Base-by-base conservation (phyloP, 1,140 invertebrate species). In the Calephelis virginiensis region DNA sequence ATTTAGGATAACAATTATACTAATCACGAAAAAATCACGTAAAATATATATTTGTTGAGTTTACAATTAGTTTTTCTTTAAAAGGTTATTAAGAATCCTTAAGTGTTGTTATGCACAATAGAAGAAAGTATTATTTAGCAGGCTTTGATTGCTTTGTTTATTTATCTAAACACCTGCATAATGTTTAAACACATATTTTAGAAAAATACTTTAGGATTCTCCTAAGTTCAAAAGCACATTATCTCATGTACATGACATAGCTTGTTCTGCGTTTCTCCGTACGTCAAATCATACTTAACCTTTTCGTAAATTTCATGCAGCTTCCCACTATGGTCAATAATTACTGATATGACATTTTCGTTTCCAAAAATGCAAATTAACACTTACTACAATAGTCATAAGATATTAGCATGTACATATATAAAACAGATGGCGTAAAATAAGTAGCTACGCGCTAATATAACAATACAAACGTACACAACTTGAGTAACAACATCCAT, bases 381-480 rank as follows among this genome's bases (percentile, higher is more conserved):
- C 48, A 45, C 38, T 49, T 63, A 28, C 43, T 48, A 46, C 43
- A 63, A 47, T 63, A 63, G 43, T 47, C 46, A 63, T 47, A 47
- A 48, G 43, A 63, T 63, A 48, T 63, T 61, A 46, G n/a, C 17
- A 64, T 64, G 50, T 43, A 49, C 53, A 13, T 59, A 12, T 63
- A 37, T 10, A 60, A 53, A 61, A 40, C 10, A 56, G 40, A 50
- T 40, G 56, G 37, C 56, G 17, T 59, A 48, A 28, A 47, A 46
- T 37, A 48, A 60, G 46, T 61, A 65, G 48, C 72, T 75, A 81
- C 72, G 80, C 68, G 70, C 71, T 74, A 64, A 75, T 70, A 65
- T 64, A 47, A 66, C 72, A 77, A 76, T 81, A 82, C 75, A 78
- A 77, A 77, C 78, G 70, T 82, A 77, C 74, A 77, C 77, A 81